These are phyloP conservation scores for Ochropleura plecta DNA, from an alignment of 2,888 invertebrate species.

Conservation along the genomic window DNA sequence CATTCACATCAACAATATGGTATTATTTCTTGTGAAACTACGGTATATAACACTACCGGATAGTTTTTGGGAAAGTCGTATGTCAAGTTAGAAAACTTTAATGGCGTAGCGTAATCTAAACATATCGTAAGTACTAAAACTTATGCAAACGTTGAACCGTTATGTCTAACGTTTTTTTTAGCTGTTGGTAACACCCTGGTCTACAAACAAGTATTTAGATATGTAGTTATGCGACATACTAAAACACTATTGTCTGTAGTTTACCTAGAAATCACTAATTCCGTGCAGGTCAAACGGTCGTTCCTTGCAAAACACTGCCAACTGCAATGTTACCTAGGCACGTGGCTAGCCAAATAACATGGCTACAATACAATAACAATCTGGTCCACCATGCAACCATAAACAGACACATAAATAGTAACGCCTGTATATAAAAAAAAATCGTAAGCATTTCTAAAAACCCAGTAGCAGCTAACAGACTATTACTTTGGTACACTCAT, in stretches of 20 bases:
- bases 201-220: not conserved
- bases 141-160: not conserved
- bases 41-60: not conserved
- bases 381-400: not conserved
- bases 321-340: not conserved
- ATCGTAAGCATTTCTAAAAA: not conserved
- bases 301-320: constrained; percentile 26
- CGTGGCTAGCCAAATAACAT: not conserved
- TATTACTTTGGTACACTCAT: not conserved
- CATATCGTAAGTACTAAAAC: not conserved
- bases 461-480: not conserved
- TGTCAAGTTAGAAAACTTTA: not conserved
- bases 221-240: constrained; percentile 23
- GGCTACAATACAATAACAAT: not conserved
- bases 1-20: constrained; percentile 11
- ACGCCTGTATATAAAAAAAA: not conserved
- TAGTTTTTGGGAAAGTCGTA: constrained; percentile 22
- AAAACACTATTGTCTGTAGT: constrained; percentile 10
- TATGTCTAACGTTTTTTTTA: not conserved
- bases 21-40: constrained; percentile 29
- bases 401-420: not conserved
- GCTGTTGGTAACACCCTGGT: not conserved
- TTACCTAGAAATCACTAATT: constrained; percentile 44
- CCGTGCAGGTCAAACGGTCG: constrained; percentile 18
- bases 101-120: no score